Percentiles rank a stretch among this genome's conserved stretches.
These are phyloP conservation scores for Numida meleagris DNA, from an alignment of 2,113 vertebrate genomes.

Conservation along the genomic window DNA sequence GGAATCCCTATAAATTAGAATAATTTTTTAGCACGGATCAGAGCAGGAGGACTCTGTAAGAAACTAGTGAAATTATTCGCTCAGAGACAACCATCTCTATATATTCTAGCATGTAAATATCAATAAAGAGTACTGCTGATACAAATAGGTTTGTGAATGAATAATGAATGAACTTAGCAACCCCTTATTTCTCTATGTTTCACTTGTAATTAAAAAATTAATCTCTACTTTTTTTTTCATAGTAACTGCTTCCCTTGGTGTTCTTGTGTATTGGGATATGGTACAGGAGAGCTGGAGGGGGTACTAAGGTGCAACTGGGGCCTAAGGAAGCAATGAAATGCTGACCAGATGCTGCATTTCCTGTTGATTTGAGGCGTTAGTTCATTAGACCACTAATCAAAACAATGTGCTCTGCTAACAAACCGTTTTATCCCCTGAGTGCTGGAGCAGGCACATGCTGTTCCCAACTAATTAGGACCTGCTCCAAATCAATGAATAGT, in stretches of 20 bases:
- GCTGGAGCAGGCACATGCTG: neutral
- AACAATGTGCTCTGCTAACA: conserved; percentile 58
- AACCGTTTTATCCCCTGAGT: conserved; percentile 47
- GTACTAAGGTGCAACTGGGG: neutral
- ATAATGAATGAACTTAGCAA: neutral
- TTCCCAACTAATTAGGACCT: neutral
- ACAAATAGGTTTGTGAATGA: neutral
- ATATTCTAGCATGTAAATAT: neutral
- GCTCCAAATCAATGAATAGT: neutral
- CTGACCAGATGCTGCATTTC: conserved; percentile 50
- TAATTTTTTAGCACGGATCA: conserved; percentile 69
- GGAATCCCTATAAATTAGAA: conserved; percentile 72
- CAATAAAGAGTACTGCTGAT: neutral
- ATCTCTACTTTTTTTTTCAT: neutral
- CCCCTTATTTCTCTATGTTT: neutral
- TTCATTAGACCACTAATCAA: conserved; percentile 57
- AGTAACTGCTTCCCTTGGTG: neutral
- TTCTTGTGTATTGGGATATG: neutral
- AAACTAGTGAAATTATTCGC: neutral
- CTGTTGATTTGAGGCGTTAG: conserved; percentile 27
- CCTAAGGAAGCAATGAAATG: neutral
- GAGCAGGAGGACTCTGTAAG: neutral
- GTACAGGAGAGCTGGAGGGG: neutral
- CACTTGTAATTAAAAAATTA: neutral
- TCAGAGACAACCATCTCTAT: neutral